Evolutionary conservation across 2,888 invertebrate species (phyloP).

Genomic region (Caenorhabditis sp.): DNA sequence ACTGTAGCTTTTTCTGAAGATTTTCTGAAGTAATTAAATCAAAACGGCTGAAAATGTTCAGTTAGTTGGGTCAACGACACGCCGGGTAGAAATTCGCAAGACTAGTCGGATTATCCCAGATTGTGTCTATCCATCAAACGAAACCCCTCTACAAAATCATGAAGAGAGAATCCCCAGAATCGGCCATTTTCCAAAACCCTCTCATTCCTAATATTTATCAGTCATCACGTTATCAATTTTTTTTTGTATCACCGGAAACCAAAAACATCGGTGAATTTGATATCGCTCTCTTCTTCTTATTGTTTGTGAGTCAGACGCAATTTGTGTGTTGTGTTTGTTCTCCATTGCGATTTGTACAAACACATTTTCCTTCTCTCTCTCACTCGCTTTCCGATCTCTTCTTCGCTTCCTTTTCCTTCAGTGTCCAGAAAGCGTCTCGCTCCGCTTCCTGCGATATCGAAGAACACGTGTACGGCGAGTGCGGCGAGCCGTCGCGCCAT

Average conservation of each 20-base stretch:
- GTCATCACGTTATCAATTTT: constrained; percentile 12
- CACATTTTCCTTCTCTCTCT: constrained; percentile 2
- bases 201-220: not conserved
- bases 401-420: constrained; percentile 1
- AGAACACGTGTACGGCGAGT: constrained; percentile 50
- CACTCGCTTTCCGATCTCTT: constrained; percentile 25
- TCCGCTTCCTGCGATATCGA: constrained; percentile 6
- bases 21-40: too few relatives aligned
- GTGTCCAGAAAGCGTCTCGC: constrained; percentile 9
- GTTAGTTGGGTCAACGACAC: too few relatives aligned
- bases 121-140: not conserved
- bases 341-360: constrained; percentile 25
- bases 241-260: constrained; percentile 36
- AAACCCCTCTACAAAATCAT: not conserved
- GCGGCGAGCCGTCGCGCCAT: constrained; percentile 13
- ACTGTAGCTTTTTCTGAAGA: not conserved
- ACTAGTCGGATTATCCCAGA: not conserved
- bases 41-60: too few relatives aligned
- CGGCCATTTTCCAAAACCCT: not conserved
- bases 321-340: constrained; percentile 41
- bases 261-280: constrained; percentile 19
- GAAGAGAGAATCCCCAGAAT: not conserved
- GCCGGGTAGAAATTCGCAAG: too few relatives aligned
- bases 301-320: constrained; percentile 27
- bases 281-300: constrained; percentile 24